A percentile compares a stretch with the other conserved stretches of the same genome.
phyloP scores from a whole-genome alignment of 2,797 vertebrate species.

The Dermochelys coriacea region DNA sequence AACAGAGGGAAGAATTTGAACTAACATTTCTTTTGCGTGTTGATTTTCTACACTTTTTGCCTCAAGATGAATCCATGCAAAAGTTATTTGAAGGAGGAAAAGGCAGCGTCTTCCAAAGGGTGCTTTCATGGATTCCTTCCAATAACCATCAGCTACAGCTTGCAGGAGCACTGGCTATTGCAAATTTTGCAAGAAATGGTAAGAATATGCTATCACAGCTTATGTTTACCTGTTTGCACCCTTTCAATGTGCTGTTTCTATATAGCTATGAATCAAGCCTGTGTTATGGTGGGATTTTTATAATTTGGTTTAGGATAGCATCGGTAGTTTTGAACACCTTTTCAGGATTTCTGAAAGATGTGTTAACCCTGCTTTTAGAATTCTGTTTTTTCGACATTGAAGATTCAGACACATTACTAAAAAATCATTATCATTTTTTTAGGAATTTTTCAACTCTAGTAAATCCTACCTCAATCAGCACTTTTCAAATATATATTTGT shows the following conservation, averaged over 20 bases:
- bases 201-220: conserved; percentile 55
- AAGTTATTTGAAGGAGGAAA: conserved; percentile 98
- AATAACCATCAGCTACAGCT: conserved; percentile 97
- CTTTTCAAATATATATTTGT: neutral
- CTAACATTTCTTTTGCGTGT: neutral
- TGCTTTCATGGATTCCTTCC: conserved; percentile 97
- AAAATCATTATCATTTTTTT: neutral
- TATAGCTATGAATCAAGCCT: neutral
- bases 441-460: neutral
- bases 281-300: neutral
- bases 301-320: neutral
- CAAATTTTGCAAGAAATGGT: conserved; percentile 99
- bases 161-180: conserved; percentile 95
- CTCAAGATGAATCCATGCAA: conserved; percentile 97
- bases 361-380: neutral
- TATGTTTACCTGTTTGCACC: neutral
- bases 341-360: neutral
- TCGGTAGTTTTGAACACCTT: neutral
- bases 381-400: neutral
- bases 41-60: conserved; percentile 48
- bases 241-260: neutral
- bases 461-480: neutral
- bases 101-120: conserved; percentile 96
- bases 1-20: neutral
- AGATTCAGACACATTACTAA: neutral